Percentiles rank a stretch among this genome's conserved stretches.
Evolutionary conservation across 2,113 vertebrate genomes (phyloP).

Genomic region (Pseudorectes ferrugineus): DNA sequence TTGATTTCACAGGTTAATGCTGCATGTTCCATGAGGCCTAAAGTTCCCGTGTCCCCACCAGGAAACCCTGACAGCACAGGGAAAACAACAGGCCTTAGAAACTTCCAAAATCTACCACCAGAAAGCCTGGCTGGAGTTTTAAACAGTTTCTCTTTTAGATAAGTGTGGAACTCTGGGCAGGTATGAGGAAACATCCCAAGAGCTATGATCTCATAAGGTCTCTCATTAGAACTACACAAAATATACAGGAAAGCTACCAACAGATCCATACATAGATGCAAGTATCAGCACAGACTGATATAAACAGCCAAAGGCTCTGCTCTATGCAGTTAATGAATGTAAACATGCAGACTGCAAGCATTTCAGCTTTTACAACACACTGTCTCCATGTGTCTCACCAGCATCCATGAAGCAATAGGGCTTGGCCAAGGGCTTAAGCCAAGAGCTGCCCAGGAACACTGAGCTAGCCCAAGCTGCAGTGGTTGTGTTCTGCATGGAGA

Average conservation of each 20-base stretch:
- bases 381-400: not conserved
- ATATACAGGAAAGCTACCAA: not conserved
- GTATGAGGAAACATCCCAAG: accelerated
- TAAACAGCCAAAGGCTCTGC: not conserved
- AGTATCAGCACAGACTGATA: not conserved
- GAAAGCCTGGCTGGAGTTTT: not conserved
- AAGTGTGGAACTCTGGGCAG: not conserved
- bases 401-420: not conserved
- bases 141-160: not conserved
- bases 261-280: accelerated
- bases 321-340: no score
- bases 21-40: conserved; percentile 30
- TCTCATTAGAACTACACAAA: not conserved
- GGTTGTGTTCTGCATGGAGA: not conserved
- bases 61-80: not conserved
- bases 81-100: not conserved
- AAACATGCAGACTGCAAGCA: not conserved
- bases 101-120: not conserved
- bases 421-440: not conserved
- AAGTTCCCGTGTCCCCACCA: not conserved
- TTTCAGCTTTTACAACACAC: not conserved
- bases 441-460: not conserved
- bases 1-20: conserved; percentile 74
- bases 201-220: not conserved
- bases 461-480: not conserved